Conservation (phyloP, 2,888 invertebrate species). For the Cheilosia soror region DNA sequence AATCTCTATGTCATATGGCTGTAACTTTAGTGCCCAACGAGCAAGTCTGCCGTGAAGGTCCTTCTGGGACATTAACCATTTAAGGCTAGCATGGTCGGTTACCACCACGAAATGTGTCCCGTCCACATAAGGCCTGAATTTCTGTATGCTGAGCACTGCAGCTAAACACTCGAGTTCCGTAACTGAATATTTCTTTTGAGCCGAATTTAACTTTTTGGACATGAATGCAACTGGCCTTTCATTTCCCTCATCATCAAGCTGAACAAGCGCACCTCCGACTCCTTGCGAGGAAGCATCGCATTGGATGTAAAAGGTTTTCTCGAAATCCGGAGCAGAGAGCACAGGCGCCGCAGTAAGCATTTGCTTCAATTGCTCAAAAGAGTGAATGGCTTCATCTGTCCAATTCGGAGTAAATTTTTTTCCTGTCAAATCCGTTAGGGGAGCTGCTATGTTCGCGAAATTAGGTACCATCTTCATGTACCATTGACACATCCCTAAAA, state of each 20-base stretch:
- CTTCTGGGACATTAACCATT: no score
- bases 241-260: not conserved
- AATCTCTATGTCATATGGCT: not conserved
- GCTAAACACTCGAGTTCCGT: not conserved
- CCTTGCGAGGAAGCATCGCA: not conserved
- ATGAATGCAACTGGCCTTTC: not conserved
- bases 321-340: not conserved
- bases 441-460: not conserved
- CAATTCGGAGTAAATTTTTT: no score
- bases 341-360: not conserved
- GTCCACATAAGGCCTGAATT: not conserved
- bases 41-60: not conserved
- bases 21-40: not conserved
- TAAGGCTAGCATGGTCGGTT: no score
- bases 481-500: not conserved
- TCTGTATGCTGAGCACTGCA: not conserved
- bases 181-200: not conserved
- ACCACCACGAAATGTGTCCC: not conserved
- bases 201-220: not conserved
- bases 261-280: not conserved
- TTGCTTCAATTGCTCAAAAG: not conserved
- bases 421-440: slow-evolving; percentile 1
- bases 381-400: no score
- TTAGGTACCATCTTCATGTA: not conserved
- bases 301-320: not conserved